Percentiles rank a stretch among this genome's conserved stretches.
Evolutionary conservation across 2,888 invertebrate species (phyloP).

Genomic region (Eustalomyia histrio): DNA sequence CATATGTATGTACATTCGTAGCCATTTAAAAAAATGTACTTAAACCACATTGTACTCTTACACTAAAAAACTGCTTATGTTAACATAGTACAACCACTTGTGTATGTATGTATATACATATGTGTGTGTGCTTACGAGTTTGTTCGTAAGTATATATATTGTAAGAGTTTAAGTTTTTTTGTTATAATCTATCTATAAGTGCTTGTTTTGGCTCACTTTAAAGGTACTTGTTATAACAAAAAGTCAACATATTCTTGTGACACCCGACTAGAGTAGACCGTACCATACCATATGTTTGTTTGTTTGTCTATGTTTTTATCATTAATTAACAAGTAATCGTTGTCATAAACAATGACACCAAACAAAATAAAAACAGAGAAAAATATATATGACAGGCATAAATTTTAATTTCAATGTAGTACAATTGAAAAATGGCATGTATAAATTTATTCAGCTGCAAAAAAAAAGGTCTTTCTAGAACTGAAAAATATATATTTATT

Average conservation of each 20-base stretch:
- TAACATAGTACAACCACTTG: conserved; percentile 23
- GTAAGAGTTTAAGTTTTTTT: not conserved
- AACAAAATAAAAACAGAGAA: not conserved
- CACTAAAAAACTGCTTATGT: conserved; percentile 50
- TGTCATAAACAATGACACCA: conserved; percentile 36
- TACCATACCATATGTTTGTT: not conserved
- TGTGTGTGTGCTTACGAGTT: not conserved
- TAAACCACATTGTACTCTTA: conserved; percentile 27
- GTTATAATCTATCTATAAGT: conserved; percentile 55
- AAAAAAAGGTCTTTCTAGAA: not conserved
- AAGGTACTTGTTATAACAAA: conserved; percentile 51
- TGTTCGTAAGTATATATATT: not conserved
- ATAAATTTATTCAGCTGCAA: not conserved
- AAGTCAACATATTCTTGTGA: conserved; percentile 54
- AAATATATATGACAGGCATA: conserved; percentile 40
- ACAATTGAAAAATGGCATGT: not conserved
- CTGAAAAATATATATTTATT: not conserved
- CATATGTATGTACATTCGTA: not conserved
- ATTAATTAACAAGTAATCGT: conserved; percentile 58
- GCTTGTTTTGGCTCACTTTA: conserved; percentile 55
- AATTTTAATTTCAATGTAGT: conserved; percentile 36
- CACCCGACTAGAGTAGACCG: conserved; percentile 3
- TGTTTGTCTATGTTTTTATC: conserved; percentile 11
- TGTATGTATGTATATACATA: not conserved
- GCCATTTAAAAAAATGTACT: conserved; percentile 11